Evolutionary conservation across 2,113 vertebrate species (phyloP).

Genomic region (Cygnus buccinator): DNA sequence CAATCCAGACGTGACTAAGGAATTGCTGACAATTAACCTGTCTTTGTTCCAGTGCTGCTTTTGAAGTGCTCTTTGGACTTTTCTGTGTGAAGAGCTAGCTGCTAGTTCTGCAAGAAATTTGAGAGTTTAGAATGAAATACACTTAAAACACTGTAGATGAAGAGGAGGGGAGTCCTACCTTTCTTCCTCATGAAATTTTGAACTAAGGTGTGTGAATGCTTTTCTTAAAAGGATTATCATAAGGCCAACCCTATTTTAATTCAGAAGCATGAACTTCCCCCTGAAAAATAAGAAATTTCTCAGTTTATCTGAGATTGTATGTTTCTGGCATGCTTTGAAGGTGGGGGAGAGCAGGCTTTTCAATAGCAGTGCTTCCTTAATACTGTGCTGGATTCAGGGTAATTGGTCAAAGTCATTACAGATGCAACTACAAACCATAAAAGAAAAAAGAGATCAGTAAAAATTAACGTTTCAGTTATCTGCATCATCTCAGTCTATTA

Average conservation of each 20-base stretch:
- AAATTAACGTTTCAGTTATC: conserved; percentile 13
- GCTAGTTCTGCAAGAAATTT: neutral
- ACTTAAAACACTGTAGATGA: neutral
- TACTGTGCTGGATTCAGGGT: neutral
- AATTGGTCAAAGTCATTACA: conserved; percentile 3
- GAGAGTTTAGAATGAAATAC: neutral
- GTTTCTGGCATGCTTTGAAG: neutral
- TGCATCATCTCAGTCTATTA: neutral
- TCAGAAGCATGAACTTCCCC: neutral
- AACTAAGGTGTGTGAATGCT: neutral
- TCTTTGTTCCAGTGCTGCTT: neutral
- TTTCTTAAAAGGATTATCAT: neutral
- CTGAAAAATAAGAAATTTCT: neutral
- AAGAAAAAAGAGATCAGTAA: neutral
- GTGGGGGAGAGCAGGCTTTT: neutral
- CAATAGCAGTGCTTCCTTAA: neutral
- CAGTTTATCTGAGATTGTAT: neutral
- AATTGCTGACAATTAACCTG: neutral
- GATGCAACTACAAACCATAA: neutral
- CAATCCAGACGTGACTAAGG: neutral
- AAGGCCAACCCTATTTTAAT: neutral
- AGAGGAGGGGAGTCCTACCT: neutral
- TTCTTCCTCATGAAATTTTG: neutral
- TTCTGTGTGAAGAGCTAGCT: neutral
- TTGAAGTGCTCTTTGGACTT: neutral